Evolutionary conservation across 2,797 vertebrate genomes (phyloP).

Genomic region (Coregonus sp.): DNA sequence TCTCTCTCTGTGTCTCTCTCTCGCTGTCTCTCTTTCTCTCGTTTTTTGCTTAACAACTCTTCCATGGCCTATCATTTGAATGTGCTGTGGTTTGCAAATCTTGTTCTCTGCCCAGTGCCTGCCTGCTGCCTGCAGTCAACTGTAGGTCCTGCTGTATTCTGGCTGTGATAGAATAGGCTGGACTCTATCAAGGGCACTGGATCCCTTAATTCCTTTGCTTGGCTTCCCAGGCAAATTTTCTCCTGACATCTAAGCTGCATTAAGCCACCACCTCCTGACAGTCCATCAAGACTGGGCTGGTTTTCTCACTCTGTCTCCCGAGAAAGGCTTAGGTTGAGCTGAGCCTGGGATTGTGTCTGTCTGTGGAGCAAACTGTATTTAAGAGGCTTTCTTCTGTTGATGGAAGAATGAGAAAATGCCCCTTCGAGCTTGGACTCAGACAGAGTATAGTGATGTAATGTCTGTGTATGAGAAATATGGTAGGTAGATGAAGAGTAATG

Average conservation of each 20-base stretch:
- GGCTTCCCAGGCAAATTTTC: conserved; percentile 57
- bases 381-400: conserved; percentile 64
- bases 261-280: conserved; percentile 66
- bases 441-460: neutral
- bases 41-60: conserved; percentile 67
- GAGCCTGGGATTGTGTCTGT: neutral
- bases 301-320: conserved; percentile 54
- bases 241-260: conserved; percentile 66
- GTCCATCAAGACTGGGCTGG: conserved; percentile 60
- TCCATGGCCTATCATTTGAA: conserved; percentile 71
- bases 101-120: conserved; percentile 23
- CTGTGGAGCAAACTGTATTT: conserved; percentile 58
- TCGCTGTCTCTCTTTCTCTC: conserved; percentile 31
- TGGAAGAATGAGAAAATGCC: conserved; percentile 55
- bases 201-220: conserved; percentile 61
- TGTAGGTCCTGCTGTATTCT: conserved; percentile 36
- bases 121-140: conserved; percentile 4
- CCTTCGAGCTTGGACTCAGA: conserved; percentile 27
- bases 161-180: conserved; percentile 41
- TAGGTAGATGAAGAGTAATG: neutral
- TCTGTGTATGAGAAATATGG: neutral
- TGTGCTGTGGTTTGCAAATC: conserved; percentile 68
- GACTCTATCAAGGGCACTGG: conserved; percentile 42
- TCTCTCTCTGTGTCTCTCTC: conserved; percentile 33
- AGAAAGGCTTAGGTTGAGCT: conserved; percentile 47